Percentiles rank a stretch among this genome's conserved stretches.
Conservation (phyloP, 1,140 invertebrate genomes). For the Drosophila teissieri region DNA sequence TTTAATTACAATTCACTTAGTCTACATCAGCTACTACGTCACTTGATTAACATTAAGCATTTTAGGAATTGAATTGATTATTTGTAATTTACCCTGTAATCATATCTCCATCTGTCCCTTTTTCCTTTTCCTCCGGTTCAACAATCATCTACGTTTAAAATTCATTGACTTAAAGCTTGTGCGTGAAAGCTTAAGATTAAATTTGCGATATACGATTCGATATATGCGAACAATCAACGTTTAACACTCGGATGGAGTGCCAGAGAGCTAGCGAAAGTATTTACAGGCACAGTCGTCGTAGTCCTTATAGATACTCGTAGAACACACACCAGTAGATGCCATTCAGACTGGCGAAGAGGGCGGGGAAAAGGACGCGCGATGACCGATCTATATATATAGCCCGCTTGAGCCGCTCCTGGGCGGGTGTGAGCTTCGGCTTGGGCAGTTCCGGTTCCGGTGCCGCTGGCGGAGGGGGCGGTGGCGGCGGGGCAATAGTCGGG, state of each 20-base stretch:
- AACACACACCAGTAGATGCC: constrained; percentile 95
- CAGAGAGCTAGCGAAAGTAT: constrained; percentile 24
- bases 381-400: constrained; percentile 94
- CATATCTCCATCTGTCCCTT: not conserved
- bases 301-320: constrained; percentile 90
- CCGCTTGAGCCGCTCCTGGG: constrained; percentile 89
- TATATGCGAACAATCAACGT: constrained; percentile 71
- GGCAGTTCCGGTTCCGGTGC: constrained; percentile 86
- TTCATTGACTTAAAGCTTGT: constrained; percentile 70
- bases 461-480: constrained; percentile 84
- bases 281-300: constrained; percentile 43
- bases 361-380: constrained; percentile 94
- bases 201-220: constrained; percentile 40
- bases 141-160: constrained; percentile 65
- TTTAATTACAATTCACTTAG: constrained; percentile 69
- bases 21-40: constrained; percentile 55
- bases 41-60: constrained; percentile 62
- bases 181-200: constrained; percentile 56
- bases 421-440: constrained; percentile 86
- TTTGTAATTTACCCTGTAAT: constrained; percentile 40
- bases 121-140: constrained; percentile 14
- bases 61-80: constrained; percentile 71
- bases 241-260: constrained; percentile 46
- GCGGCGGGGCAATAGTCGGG: constrained; percentile 64
- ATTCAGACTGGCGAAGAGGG: constrained; percentile 93